Base-by-base conservation (phyloP, 2,888 invertebrate species). In the Clanis bilineata region DNA sequence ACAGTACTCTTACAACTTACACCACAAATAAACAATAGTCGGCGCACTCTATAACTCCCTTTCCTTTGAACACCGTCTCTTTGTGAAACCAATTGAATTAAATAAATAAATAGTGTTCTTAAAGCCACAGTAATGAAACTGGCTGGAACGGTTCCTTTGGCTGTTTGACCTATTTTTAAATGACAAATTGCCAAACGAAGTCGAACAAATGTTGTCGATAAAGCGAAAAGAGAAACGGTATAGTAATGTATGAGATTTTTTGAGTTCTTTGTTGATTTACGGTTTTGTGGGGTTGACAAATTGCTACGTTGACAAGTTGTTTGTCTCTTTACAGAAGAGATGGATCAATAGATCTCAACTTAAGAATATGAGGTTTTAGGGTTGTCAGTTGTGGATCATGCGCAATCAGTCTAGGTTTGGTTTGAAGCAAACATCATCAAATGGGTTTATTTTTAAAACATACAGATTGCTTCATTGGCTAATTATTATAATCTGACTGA, bases 11-110 rank as follows among this genome's bases (percentile, higher is more conserved):
- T n/a, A 22, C 21, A 38, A 55, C 55, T 57, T 64, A 54, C 3
- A 62, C 66, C 69, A 69, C 28, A 64, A 68, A 62, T 70, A 69
- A 77, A 71, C 72, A 77, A 75, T 71, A 62, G 73, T 62, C 61
- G 64, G 66, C 62, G 67, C 63, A 60, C 67, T 70, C 68, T 73
- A 72, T 71, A 74, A 72, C 68, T 74, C 72, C 69, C 73, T 73
- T 77, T 72, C 72, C 77, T 80, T 81, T 77, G 79, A 78, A 72
- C 70, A 69, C 64, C 60, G 69, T 63, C 72, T 68, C 77, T 80
- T 81, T 82, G 74, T 72, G 63, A 62, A 63, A 73, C 73, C 76
- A 81, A 80, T 83, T 78, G 77, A 78, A 80, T 80, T 73, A 79
- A 79, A 80, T 76, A 79, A 80, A 77, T 77, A 80, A 79, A 78